Conservation (phyloP, 2,113 vertebrate species). For the Grus americana region DNA sequence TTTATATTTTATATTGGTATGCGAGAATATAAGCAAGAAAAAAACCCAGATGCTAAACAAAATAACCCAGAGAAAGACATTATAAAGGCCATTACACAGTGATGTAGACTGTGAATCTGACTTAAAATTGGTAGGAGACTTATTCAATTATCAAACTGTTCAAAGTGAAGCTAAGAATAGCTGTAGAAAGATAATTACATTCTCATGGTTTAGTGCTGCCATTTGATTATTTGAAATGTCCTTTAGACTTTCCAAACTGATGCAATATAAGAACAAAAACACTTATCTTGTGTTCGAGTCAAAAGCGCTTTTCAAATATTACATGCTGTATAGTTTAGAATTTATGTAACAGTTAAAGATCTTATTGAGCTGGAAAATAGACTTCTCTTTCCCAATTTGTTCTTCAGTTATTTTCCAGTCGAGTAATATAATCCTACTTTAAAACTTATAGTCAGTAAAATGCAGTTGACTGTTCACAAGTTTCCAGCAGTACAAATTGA, state of each 20-base stretch:
- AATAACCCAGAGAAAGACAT: constrained; percentile 11
- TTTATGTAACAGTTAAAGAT: constrained; percentile 70
- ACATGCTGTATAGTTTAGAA: constrained; percentile 56
- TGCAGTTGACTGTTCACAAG: neutral
- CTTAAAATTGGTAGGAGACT: constrained; percentile 12
- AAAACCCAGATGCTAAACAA: neutral
- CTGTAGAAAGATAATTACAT: constrained; percentile 58
- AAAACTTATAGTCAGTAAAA: constrained; percentile 32
- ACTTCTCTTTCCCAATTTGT: constrained; percentile 53
- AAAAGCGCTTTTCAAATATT: constrained; percentile 64
- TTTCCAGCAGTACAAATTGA: constrained; percentile 16
- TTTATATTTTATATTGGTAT: neutral
- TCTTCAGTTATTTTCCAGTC: constrained; percentile 68
- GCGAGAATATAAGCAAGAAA: neutral
- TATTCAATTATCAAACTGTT: constrained; percentile 63
- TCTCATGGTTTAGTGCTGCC: constrained; percentile 41
- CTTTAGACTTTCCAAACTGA: constrained; percentile 49
- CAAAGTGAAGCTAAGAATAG: constrained; percentile 54
- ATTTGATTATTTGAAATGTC: constrained; percentile 64
- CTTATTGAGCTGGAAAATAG: constrained; percentile 75
- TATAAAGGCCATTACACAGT: neutral
- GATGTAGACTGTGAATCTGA: constrained; percentile 15
- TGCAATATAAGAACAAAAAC: constrained; percentile 45
- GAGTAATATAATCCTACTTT: constrained; percentile 35
- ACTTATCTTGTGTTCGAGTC: constrained; percentile 38